Base-by-base conservation (phyloP, 1,140 invertebrate species). In the Heliconius congener region DNA sequence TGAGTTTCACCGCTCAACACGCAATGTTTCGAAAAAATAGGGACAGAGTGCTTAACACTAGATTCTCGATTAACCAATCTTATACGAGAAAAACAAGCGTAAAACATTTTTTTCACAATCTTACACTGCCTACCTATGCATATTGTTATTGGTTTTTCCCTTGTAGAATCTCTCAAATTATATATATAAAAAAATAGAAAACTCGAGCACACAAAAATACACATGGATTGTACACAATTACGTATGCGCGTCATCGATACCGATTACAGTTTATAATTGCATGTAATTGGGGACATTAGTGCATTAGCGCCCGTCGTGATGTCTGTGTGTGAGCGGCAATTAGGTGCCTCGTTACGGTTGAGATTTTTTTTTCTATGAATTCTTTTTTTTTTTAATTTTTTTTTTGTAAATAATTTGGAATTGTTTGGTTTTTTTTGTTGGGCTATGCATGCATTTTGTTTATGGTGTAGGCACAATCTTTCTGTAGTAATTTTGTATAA, bases 261-360 rank as follows among this genome's bases (percentile, higher is more conserved):
- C 73, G 81, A 84, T 86, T 85, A 84, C 72, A 82, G 52, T 34
- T 74, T 78, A 72, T 88, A 88, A 88, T 85, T 84, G 79, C 71
- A 71, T 83, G 71, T 85, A 86, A 88, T 80, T 73, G 71, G 27
- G 79, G 70, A 71, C 70, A 80, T 80, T 76, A 70, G 79, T 76
- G 71, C 76, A 77, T 77, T 77, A 72, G 76, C 76, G 71, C 66
- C 75, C 27, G 76, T 55, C 70, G 75, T 76, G 75, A 71, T 27
- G 76, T 52, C 71, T 70, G 55, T 18, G 76, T 77, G 76, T 77
- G 70, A 71, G 37, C 46, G 39, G 30, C 70, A 27, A 72, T 77
- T 77, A 55, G 42, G 23, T 30, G 23, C 39, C 76, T 77, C 76
- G 71, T 77, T 77, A 77, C 34, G 42, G 60, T 5, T 30, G 23